Base-by-base conservation (phyloP, 2,888 invertebrate species). In the Heliconius erato region DNA sequence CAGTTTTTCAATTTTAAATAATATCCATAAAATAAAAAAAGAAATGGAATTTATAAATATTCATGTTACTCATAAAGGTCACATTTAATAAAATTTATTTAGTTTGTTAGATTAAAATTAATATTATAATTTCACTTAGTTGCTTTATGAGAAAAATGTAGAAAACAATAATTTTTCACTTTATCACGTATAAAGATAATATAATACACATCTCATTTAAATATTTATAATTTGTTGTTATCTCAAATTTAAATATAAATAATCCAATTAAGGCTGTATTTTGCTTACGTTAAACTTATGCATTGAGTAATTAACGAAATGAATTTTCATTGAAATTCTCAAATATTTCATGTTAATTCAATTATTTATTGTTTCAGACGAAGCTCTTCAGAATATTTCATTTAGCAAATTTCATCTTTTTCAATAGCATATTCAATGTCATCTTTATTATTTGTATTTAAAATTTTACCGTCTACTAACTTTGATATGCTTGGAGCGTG, bases 331-430 rank as follows among this genome's bases (percentile, higher is more conserved):
- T 28, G 28, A 68, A 78, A 35, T 26, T 67, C 67, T 67, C 26
- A 67, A 78, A 78, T 49, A 78, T 78, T 78, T 78, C 78, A 67
- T 49, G 28, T 49, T 78, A 78, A 78, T 78, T 44, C 44, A 78
- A 78, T 78, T 78, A 78, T 68, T 78, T 78, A 68, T 78, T 68
- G 44, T 78, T 44, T 67, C 78, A 67, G 68, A 78, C 67, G 63
- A 78, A 67, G 78, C 78, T 65, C 67, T 77, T 81, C 40, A 69
- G n/a, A 79, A 79, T 69, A 79, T 59, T 79, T 68, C 26, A 79
- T 28, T 28, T 32, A 79, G 32, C 23, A 68, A 79, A 68, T 26
- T 69, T 69, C 35, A 79, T n/a, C 68, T 23, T 79, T 35, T 49
- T 28, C 9, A 78, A 44, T 44, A 67, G 28, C 40, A 65, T 44